Percentiles rank a stretch among this genome's conserved stretches.
Evolutionary conservation across 1,140 invertebrate species (phyloP).

Genomic region (Paralvinella palmiformis): DNA sequence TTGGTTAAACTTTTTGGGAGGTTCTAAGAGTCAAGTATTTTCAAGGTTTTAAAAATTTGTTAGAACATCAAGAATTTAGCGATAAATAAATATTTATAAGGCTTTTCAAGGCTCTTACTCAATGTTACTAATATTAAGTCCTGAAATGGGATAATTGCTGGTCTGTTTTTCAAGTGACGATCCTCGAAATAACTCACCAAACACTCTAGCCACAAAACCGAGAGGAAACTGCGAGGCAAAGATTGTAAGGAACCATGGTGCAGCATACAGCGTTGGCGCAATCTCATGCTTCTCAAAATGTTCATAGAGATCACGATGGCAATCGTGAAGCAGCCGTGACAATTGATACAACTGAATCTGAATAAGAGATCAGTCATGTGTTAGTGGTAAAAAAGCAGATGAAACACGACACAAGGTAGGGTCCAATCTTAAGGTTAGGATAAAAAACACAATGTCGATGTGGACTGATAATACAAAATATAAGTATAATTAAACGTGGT

Average conservation of each 20-base stretch:
- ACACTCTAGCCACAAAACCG: slow-evolving; percentile 89
- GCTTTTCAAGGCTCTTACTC: not conserved
- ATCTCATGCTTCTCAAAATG: slow-evolving; percentile 87
- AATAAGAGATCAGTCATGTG: slow-evolving; percentile 31
- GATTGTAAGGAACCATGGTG: slow-evolving; percentile 90
- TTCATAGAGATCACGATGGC: slow-evolving; percentile 74
- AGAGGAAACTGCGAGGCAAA: slow-evolving; percentile 94
- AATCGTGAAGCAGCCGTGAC: slow-evolving; percentile 83
- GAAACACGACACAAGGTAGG: too few species aligned
- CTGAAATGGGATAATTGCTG: too few species aligned
- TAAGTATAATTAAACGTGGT: too few species aligned
- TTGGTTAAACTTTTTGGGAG: too few species aligned
- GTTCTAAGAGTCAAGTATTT: too few species aligned
- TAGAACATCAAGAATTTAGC: not conserved
- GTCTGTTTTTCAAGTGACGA: too few species aligned
- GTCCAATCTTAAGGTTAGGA: too few species aligned
- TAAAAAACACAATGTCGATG: too few species aligned
- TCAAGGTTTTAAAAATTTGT: too few species aligned
- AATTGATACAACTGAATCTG: slow-evolving; percentile 82
- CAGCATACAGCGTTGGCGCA: slow-evolving; percentile 85
- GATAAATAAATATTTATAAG: not conserved
- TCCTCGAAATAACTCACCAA: slow-evolving; percentile 64
- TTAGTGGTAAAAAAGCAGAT: not conserved
- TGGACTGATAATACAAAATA: too few species aligned
- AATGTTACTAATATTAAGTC: too few species aligned